Base-by-base conservation (phyloP, 30 jellyfish, hydroid and myxozoan species). In the Cassiopea xamachana region DNA sequence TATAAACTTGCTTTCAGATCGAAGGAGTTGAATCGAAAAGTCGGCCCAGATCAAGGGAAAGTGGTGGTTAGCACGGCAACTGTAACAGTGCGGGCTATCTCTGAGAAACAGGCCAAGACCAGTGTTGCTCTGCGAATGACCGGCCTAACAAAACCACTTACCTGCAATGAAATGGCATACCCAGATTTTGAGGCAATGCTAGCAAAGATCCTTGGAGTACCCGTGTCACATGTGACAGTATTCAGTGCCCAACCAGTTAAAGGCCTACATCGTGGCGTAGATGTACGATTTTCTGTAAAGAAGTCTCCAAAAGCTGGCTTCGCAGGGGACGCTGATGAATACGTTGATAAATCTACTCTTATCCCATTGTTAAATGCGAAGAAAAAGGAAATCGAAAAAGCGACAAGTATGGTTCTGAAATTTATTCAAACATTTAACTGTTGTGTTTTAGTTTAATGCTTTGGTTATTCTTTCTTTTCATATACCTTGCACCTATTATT, bases 181-280 rank as follows among this genome's bases (percentile, higher is more conserved):
- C 98, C 96, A 46, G 99, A 96, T 27, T 84, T 96, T 45, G 99
- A 79, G 49, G 83, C 73, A 46, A 44, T 96, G n/a, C 86, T 96
- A 10, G 98, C 98, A 5, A 79, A 83, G 89, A 61, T 96, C 39
- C 90, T 96, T 13, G 90, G 92, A 14, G 99, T 96, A 15, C 98
- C 96, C 44, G 78, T 18, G 62, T 86, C 81, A 45, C 85, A 77
- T 19, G 98, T 96, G 75, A 86, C 93, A 10, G 96, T 96, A 2
- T 96, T 96, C 81, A 96, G 99, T 87, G 98, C 92, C 4, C 96
- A 82, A 83, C 85, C 87, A 27, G 98, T 92, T 69, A 90, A 93
- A 14, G 90, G 62, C 73, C 73, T 96, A 19, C 95, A 92, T 75
- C 97, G 95, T 80, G 99, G 99, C 18, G 99, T 96, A 12, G 99